These are phyloP conservation scores for Sciaenops ocellatus DNA, from an alignment of 2,797 vertebrate genomes.

Conservation along the genomic window DNA sequence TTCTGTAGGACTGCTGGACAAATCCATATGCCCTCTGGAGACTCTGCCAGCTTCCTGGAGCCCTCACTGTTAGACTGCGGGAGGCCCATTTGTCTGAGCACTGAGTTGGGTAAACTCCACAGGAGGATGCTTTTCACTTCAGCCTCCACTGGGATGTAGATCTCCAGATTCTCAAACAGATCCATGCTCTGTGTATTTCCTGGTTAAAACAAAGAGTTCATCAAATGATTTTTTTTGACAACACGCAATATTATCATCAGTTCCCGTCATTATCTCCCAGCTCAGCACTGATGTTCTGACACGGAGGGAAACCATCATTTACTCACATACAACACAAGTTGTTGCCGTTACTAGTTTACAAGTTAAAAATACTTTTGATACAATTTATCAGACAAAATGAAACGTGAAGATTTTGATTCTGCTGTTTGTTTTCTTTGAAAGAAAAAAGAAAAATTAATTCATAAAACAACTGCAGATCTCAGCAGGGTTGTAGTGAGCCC, in stretches of 20 bases:
- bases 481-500: background rate
- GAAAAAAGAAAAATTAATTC: background rate
- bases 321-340: background rate
- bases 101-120: constrained; percentile 43
- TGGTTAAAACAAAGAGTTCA: constrained; percentile 32
- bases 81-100: constrained; percentile 59
- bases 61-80: background rate
- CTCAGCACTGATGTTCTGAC: background rate
- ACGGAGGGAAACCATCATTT: background rate
- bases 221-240: background rate
- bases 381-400: background rate
- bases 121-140: constrained; percentile 68
- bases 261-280: background rate
- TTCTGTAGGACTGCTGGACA: constrained; percentile 64
- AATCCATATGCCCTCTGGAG: constrained; percentile 65
- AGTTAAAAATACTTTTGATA: background rate
- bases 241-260: background rate
- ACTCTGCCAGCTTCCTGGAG: background rate
- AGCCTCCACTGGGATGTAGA: constrained; percentile 76
- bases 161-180: constrained; percentile 45
- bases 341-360: background rate
- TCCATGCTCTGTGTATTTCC: constrained; percentile 44
- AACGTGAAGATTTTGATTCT: background rate
- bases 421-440: background rate
- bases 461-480: background rate